Evolutionary conservation across 2,113 vertebrate genomes (phyloP).

Genomic region (Actenoides hombroni): DNA sequence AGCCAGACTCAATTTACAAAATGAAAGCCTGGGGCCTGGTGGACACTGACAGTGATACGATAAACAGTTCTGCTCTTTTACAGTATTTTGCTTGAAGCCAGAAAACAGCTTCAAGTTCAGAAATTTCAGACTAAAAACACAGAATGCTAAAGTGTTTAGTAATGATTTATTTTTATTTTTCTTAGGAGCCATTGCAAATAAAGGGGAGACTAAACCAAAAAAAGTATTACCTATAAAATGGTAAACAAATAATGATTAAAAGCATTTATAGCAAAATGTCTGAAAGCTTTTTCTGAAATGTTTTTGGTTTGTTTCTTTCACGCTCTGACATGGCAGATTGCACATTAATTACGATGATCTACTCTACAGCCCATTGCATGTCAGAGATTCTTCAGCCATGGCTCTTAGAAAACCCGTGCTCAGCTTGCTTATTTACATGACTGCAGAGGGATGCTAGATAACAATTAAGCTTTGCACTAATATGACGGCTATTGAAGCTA

Average conservation of each 20-base stretch:
- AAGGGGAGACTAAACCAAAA: background rate
- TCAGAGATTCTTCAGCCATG: background rate
- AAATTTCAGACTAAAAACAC: background rate
- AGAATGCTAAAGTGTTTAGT: background rate
- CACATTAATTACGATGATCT: background rate
- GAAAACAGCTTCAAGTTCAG: slow-evolving; percentile 17
- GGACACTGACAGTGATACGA: background rate
- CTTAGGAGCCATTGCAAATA: background rate
- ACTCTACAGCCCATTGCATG: background rate
- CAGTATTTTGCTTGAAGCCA: slow-evolving; percentile 18
- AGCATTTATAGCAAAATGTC: background rate
- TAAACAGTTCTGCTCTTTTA: slow-evolving; percentile 15
- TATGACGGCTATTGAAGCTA: background rate
- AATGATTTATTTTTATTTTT: background rate
- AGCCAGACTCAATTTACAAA: slow-evolving; percentile 41
- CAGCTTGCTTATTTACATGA: background rate
- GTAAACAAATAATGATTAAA: background rate
- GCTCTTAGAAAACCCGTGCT: background rate
- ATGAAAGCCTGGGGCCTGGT: slow-evolving; percentile 26
- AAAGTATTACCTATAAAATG: background rate
- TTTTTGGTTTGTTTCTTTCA: background rate
- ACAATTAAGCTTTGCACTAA: background rate
- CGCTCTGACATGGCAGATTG: background rate
- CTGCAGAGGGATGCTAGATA: background rate
- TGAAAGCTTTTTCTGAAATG: background rate